Conservation (phyloP, 53 echinoderm and acorn worm genomes). For the Mesocentrotus franciscanus region DNA sequence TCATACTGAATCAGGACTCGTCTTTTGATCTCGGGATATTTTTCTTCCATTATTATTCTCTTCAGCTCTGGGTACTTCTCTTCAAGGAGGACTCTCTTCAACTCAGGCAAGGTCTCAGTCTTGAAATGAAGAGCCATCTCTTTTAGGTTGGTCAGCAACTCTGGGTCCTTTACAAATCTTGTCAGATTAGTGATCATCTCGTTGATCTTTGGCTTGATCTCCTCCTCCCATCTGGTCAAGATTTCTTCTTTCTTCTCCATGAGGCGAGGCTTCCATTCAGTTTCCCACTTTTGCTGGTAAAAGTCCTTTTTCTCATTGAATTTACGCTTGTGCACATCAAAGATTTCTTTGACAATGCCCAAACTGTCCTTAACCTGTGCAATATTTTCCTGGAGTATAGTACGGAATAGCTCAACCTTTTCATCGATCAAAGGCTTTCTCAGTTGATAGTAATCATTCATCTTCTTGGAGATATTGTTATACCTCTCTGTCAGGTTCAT, state of each 20-base stretch:
- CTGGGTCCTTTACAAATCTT: constrained; percentile 36
- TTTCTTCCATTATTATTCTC: constrained; percentile 60
- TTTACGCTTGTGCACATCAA: constrained; percentile 28
- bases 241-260: constrained; percentile 38
- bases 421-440: constrained; percentile 52
- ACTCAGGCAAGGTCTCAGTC: constrained; percentile 46
- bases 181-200: constrained; percentile 9
- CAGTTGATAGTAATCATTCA: neutral
- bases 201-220: constrained; percentile 51
- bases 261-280: constrained; percentile 31
- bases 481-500: constrained; percentile 64
- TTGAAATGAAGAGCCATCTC: constrained; percentile 35
- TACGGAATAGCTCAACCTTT: constrained; percentile 61
- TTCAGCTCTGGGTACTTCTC: constrained; percentile 69
- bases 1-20: constrained; percentile 61
- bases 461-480: constrained; percentile 46
- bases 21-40: constrained; percentile 68
- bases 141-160: constrained; percentile 58
- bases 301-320: constrained; percentile 45
- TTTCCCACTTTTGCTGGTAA: constrained; percentile 41
- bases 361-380: constrained; percentile 22
- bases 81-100: neutral
- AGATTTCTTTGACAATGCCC: neutral
- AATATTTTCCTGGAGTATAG: constrained; percentile 22
- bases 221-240: constrained; percentile 53